Evolutionary conservation across 1,140 invertebrate species (phyloP), one percentile per base, ranked within the genome.

Genomic region (Scylla paramamosain): DNA sequence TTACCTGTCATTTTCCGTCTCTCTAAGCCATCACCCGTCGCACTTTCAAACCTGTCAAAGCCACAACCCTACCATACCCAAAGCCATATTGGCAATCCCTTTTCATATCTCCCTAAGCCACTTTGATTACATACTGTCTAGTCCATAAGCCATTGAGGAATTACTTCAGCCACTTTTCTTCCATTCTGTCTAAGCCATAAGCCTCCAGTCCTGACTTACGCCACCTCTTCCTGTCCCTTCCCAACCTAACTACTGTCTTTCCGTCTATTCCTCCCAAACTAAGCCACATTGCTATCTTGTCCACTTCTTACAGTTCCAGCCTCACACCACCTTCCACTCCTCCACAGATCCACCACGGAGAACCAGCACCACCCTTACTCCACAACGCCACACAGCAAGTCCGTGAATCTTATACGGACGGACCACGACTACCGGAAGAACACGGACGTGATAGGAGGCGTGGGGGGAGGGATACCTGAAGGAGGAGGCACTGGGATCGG

Each of bases 301-400:
- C 39, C 39, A 39, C 6, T 6, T 39, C 6, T 39, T 39, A 39
- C 1, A 39, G 39, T 39, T 39, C 39, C 39, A 39, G 10, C 67
- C 25, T 20, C 67, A 77, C 67, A 77, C 67, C 25, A n/a, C 52
- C 67, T 20, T 77, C 67, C 2, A 77, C 25, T 77, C 25, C 67
- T 87, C 12, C 84, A 46, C 90, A 91, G 90, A 52, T 67, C 90
- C 32, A 91, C 90, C 29, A 91, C 90, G 59, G 90, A 91, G 52
- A 48, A 91, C 52, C 90, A 77, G 12, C 77, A 91, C 90, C n/a
- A 91, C 90, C 28, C 77, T 20, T 91, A 91, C 90, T 29, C 52
- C 52, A 91, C 90, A 4, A 91, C 90, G 90, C 90, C 90, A 0
- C 52, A 91, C 90, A 91, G 90, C 90, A 91, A 91, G 90, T 91